Evolutionary conservation across 2,797 vertebrate species (phyloP).

Genomic region (Capromys pilorides): DNA sequence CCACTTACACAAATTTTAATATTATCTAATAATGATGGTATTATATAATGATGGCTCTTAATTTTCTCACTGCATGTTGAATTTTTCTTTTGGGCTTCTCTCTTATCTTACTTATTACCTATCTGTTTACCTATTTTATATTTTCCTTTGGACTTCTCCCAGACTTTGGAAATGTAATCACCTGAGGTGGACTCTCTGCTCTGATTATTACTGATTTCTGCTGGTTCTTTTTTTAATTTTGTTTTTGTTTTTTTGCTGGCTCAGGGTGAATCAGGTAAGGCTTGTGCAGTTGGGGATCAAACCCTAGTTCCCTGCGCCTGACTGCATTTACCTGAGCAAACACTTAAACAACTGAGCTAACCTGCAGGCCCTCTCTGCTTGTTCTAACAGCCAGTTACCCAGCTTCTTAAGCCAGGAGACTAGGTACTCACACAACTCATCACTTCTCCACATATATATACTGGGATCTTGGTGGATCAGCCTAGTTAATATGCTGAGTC

Average conservation of each 20-base stretch:
- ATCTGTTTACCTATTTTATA: background rate
- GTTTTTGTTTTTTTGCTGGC: too few species aligned
- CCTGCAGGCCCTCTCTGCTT: background rate
- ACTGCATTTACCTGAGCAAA: too few species aligned
- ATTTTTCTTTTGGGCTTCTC: background rate
- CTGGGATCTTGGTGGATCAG: background rate
- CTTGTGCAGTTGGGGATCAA: too few species aligned
- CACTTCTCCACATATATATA: fast-evolving
- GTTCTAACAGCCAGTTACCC: background rate
- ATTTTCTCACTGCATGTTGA: background rate
- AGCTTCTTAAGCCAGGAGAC: background rate
- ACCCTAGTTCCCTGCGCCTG: too few species aligned
- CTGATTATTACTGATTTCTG: background rate
- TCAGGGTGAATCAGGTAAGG: too few species aligned
- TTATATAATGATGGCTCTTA: background rate
- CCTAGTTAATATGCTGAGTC: background rate
- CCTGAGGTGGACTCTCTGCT: background rate
- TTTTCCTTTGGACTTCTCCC: background rate
- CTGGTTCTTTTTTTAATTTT: background rate
- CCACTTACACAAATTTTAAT: slow-evolving; percentile 12
- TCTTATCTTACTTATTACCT: background rate
- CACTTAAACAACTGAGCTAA: too few species aligned
- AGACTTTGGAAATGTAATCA: background rate
- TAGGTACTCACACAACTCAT: background rate
- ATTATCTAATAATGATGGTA: background rate